These are phyloP conservation scores for Chamaea fasciata DNA, from an alignment of 2,113 vertebrate genomes.

Conservation along the genomic window DNA sequence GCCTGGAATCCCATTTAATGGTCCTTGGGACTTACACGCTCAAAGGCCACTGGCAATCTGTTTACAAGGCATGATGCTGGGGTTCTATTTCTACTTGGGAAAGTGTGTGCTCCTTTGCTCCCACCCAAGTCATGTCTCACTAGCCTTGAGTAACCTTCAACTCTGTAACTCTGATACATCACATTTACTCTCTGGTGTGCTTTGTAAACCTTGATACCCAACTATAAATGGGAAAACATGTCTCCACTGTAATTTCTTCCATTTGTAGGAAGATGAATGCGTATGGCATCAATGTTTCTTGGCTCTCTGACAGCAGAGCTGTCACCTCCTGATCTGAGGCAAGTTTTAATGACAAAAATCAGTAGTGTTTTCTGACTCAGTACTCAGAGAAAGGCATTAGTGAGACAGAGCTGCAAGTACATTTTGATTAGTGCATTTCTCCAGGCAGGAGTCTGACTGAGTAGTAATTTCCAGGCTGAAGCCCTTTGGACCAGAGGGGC, in stretches of 20 bases:
- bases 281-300: background rate
- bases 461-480: conserved; percentile 30
- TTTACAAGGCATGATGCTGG: background rate
- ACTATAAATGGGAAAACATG: conserved; percentile 3
- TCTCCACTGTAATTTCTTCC: background rate
- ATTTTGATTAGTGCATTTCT: conserved; percentile 25
- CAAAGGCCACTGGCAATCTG: background rate
- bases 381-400: background rate
- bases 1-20: background rate
- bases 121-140: background rate
- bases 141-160: background rate
- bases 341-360: conserved; percentile 21
- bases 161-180: background rate
- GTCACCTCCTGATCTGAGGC: conserved; percentile 9
- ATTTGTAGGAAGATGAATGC: conserved; percentile 21
- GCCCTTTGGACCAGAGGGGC: background rate
- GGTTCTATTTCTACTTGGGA: background rate
- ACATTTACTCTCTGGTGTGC: background rate
- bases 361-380: background rate
- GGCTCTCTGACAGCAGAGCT: background rate
- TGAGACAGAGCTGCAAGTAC: background rate
- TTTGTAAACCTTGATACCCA: background rate
- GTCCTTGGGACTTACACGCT: background rate
- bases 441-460: background rate
- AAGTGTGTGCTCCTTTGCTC: background rate